A percentile compares a stretch with the other conserved stretches of the same genome.
Evolutionary conservation across 2,888 invertebrate genomes (phyloP).

Genomic region (Netelia fuscicornis): DNA sequence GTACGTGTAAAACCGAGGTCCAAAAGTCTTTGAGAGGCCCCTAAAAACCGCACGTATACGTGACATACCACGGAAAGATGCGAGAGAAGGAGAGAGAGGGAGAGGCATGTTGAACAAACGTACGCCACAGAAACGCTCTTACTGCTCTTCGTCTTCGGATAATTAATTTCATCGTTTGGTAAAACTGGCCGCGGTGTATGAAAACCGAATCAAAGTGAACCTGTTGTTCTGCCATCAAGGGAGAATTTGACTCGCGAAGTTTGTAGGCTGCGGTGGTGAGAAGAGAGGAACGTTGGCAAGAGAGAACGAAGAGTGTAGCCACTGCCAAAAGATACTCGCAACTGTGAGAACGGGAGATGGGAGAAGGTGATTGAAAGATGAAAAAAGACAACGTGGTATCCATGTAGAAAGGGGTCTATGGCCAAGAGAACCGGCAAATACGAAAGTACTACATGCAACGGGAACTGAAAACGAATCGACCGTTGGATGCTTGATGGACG

Average conservation of each 20-base stretch:
- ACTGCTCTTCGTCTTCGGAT: slow-evolving; percentile 20
- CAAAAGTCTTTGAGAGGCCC: slow-evolving; percentile 47
- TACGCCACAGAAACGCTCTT: slow-evolving; percentile 35
- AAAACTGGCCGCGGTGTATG: slow-evolving; percentile 40
- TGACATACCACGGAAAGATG: slow-evolving; percentile 38
- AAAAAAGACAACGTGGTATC: slow-evolving; percentile 35
- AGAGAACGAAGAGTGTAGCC: slow-evolving; percentile 10
- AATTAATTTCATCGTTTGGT: slow-evolving; percentile 60
- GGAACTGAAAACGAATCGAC: slow-evolving; percentile 78
- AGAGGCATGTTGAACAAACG: slow-evolving; percentile 47
- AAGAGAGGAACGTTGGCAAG: slow-evolving; percentile 28
- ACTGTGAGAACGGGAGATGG: not conserved
- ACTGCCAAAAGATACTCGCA: not conserved
- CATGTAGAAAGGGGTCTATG: slow-evolving; percentile 23
- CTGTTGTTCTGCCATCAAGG: slow-evolving; percentile 45
- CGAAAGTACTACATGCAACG: slow-evolving; percentile 52
- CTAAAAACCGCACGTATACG: slow-evolving; percentile 62
- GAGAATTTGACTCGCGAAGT: slow-evolving; percentile 21
- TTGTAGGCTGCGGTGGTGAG: not conserved
- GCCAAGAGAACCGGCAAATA: slow-evolving; percentile 39
- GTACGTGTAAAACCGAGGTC: slow-evolving; percentile 24
- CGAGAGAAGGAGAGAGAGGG: no score
- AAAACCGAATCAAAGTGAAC: slow-evolving; percentile 49
- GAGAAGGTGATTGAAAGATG: slow-evolving; percentile 11
- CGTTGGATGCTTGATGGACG: slow-evolving; percentile 82